These are phyloP conservation scores for Torymus tubicola DNA, from an alignment of 2,888 invertebrate species.

Conservation along the genomic window DNA sequence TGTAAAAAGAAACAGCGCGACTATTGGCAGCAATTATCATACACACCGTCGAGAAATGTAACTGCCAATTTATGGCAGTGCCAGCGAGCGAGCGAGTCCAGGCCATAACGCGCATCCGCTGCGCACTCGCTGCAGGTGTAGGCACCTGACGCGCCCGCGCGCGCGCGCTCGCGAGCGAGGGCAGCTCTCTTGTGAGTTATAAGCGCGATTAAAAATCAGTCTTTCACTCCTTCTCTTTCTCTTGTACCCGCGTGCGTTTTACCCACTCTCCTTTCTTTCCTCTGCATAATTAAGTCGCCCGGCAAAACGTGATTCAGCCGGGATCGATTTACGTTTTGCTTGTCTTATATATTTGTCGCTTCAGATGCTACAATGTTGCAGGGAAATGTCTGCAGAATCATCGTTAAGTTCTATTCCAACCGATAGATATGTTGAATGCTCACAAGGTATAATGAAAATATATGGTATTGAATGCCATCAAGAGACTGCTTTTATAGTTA, in stretches of 20 bases:
- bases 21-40: constrained; percentile 52
- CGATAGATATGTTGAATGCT: too few species aligned
- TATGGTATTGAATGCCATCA: too few species aligned
- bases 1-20: not conserved
- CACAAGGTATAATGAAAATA: too few species aligned
- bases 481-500: too few species aligned
- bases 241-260: not conserved
- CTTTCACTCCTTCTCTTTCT: constrained; percentile 19
- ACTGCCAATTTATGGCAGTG: constrained; percentile 54
- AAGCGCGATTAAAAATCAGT: constrained; percentile 52
- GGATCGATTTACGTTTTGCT: too few species aligned
- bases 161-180: too few species aligned
- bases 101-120: constrained; percentile 52
- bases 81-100: not conserved
- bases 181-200: constrained; percentile 43
- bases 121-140: constrained; percentile 48
- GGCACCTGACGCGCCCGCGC: constrained; percentile 40
- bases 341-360: too few species aligned
- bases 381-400: too few species aligned
- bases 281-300: not conserved
- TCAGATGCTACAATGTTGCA: too few species aligned
- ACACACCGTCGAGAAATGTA: constrained; percentile 49
- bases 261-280: not conserved
- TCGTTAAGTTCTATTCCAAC: too few species aligned
- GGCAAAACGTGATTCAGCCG: too few species aligned